Evolutionary conservation across 2,797 vertebrate species (phyloP), one percentile per base, ranked within the genome.

Genomic region (Galago senegalensis): DNA sequence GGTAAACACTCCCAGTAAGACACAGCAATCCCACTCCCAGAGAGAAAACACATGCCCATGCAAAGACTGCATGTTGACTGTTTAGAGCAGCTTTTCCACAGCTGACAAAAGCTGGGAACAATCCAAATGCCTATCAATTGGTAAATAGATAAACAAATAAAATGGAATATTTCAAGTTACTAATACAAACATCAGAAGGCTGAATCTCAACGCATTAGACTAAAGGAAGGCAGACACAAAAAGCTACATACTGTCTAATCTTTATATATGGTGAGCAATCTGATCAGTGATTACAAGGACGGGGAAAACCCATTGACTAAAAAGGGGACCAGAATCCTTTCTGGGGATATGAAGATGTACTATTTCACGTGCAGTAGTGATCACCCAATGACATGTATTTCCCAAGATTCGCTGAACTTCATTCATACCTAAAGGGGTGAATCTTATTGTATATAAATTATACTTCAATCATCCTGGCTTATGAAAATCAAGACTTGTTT

Each of bases 161-260:
- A 93, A 88, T 40, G 4, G 11, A 93, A 63, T 82, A 37, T n/a
- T 87, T 75, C 43, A 3, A 46, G 82, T 63, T 72, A 37, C 17
- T 91, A 53, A 90, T 60, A 43, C 0, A 60, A 20, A 18, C 29
- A n/a, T 93, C 25, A 63, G 60, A 83, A 87, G 16, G 25, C 65
- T n/a, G 67, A 84, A 61, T 87, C 75, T 91, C 72, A 29, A 91
- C 89, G 56, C 43, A 53, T 53, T 67, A 85, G 49, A 40, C n/a
- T 65, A 93, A n/a, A 29, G 92, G 43, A 87, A 94, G 58, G 1
- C 31, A 67, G 37, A 86, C 11, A 61, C 63, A 86, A 94, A 94
- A 92, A 61, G 4, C 29, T 17, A 37, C 7, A 61, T 31, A 79
- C 25, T 70, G 18, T 63, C 63, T 40, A 49, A 31, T 83, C 21